These are phyloP conservation scores for Drosophila prolongata DNA, from an alignment of 2,888 invertebrate species.

Conservation along the genomic window DNA sequence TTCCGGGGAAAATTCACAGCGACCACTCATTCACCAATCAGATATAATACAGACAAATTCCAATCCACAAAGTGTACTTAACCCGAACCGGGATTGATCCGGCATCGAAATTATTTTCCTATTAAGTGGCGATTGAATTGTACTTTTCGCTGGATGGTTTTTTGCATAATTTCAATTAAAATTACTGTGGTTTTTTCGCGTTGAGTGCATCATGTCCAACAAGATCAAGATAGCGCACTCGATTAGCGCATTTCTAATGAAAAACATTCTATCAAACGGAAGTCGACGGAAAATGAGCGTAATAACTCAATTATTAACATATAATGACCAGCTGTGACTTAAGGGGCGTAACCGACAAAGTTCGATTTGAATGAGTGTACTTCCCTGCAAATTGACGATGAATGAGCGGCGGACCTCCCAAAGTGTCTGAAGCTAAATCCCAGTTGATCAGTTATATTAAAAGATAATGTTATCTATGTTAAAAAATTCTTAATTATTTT, in stretches of 20 bases:
- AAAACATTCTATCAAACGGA: conserved; percentile 56
- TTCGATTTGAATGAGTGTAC: conserved; percentile 40
- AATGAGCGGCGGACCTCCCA: conserved; percentile 14
- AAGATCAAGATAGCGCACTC: conserved; percentile 67
- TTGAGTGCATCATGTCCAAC: conserved; percentile 65
- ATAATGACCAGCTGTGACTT: conserved; percentile 46
- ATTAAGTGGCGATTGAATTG: conserved; percentile 42
- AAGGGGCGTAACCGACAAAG: conserved; percentile 51
- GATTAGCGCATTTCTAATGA: conserved; percentile 64
- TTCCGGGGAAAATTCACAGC: conserved; percentile 14
- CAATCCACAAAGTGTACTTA: conserved; percentile 37
- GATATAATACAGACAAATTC: conserved; percentile 16
- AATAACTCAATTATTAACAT: conserved; percentile 72
- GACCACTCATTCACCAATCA: conserved; percentile 3
- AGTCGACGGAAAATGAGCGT: conserved; percentile 52
- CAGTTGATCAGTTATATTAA: neutral
- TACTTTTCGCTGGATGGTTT: conserved; percentile 32
- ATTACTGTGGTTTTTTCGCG: conserved; percentile 68
- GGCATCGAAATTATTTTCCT: conserved; percentile 33
- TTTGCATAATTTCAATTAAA: conserved; percentile 66
- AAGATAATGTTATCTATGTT: too few relatives aligned
- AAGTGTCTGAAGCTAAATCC: conserved; percentile 15
- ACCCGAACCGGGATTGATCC: conserved; percentile 31
- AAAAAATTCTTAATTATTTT: too few relatives aligned
- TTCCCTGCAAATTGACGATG: conserved; percentile 10